Percentiles rank a stretch among this genome's conserved stretches.
Evolutionary conservation across 2,888 invertebrate genomes (phyloP).

Genomic region (Drosophila rubida): DNA sequence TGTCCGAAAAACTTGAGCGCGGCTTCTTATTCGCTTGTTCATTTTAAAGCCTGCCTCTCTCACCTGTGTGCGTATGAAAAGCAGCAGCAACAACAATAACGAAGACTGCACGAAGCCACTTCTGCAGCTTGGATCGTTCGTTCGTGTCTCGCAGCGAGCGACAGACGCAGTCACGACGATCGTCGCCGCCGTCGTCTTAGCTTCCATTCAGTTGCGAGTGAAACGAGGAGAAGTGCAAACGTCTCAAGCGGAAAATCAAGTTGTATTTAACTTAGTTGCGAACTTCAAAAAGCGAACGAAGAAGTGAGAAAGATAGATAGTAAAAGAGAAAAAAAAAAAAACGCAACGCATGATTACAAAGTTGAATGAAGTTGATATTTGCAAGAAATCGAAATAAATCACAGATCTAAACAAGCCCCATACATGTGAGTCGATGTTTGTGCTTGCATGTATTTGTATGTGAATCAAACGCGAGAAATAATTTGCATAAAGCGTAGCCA

Average conservation of each 20-base stretch:
- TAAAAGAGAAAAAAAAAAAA: slow-evolving; percentile 29
- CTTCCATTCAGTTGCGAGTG: slow-evolving; percentile 63
- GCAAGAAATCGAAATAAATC: slow-evolving; percentile 69
- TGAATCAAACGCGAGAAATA: slow-evolving; percentile 38
- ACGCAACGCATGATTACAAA: slow-evolving; percentile 67
- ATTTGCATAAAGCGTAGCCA: slow-evolving; percentile 67
- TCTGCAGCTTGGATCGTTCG: slow-evolving; percentile 44
- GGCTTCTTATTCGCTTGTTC: slow-evolving; percentile 7
- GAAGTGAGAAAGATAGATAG: slow-evolving; percentile 26
- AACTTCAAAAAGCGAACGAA: slow-evolving; percentile 43
- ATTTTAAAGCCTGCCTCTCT: slow-evolving; percentile 30
- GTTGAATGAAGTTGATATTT: slow-evolving; percentile 76
- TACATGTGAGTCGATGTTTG: slow-evolving; percentile 12
- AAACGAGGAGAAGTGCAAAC: slow-evolving; percentile 79
- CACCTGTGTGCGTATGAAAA: slow-evolving; percentile 33
- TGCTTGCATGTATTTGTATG: slow-evolving; percentile 2
- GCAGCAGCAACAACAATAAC: slow-evolving; percentile 11
- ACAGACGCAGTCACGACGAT: slow-evolving; percentile 32
- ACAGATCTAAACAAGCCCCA: slow-evolving; percentile 62
- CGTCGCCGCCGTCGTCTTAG: slow-evolving; percentile 14
- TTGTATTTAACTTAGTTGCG: slow-evolving; percentile 63
- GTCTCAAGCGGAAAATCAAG: slow-evolving; percentile 74
- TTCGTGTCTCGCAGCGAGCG: slow-evolving; percentile 29
- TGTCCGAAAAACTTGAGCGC: too few species aligned
- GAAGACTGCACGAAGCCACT: slow-evolving; percentile 41